Conservation (phyloP, 2,797 vertebrate genomes). For the Bufotes viridis region DNA sequence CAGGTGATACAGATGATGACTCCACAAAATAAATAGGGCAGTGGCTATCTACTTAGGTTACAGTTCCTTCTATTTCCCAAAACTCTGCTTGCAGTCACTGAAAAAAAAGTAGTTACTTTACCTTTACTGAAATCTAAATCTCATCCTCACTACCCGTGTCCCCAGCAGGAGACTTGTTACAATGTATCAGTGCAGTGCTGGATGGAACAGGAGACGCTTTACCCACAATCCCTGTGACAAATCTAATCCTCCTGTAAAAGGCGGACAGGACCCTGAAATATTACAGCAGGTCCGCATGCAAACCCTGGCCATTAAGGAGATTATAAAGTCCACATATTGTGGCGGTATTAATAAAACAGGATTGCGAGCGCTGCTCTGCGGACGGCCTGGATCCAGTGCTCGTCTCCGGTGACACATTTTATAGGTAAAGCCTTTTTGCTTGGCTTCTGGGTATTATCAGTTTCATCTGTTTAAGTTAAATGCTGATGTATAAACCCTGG, state of each 20-base stretch:
- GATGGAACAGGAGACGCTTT: not conserved
- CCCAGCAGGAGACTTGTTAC: not conserved
- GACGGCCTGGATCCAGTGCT: not conserved
- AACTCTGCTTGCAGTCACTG: no score
- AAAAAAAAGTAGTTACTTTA: no score
- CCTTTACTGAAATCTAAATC: no score
- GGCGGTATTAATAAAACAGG: conserved; percentile 13
- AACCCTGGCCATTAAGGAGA: conserved; percentile 6
- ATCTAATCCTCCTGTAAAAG: not conserved
- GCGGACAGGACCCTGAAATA: not conserved
- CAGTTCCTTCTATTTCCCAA: no score
- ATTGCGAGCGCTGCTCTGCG: not conserved
- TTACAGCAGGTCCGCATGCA: not conserved
- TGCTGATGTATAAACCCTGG: conserved; percentile 21
- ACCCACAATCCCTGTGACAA: not conserved
- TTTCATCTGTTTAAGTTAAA: conserved; percentile 45
- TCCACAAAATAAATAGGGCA: no score
- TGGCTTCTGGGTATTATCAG: conserved; percentile 38
- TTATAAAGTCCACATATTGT: conserved; percentile 26
- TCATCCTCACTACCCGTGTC: no score
- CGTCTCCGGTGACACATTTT: conserved; percentile 9
- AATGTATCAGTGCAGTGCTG: not conserved
- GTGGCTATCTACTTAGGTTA: no score
- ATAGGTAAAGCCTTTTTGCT: conserved; percentile 24
- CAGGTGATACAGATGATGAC: no score